Percentiles rank a stretch among this genome's conserved stretches.
These are phyloP conservation scores for Leucoraja ocellata DNA, from an alignment of 2,797 vertebrate genomes.

Conservation along the genomic window DNA sequence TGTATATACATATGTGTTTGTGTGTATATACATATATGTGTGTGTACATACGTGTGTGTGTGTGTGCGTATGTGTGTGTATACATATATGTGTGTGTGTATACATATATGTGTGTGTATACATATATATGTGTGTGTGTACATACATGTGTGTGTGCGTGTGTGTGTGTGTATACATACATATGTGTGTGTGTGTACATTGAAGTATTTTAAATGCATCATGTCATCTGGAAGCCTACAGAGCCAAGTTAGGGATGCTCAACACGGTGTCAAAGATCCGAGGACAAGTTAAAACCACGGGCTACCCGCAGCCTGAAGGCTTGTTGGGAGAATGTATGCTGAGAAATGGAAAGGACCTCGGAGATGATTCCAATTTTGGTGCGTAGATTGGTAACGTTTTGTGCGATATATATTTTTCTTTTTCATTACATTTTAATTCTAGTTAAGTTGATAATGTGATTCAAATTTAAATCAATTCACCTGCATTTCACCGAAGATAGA, in stretches of 20 bases:
- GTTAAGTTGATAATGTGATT: not conserved
- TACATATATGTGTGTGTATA: too few relatives aligned
- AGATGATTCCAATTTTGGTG: constrained; percentile 80
- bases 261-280: constrained; percentile 86
- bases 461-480: not conserved
- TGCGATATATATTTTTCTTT: not conserved
- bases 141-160: too few relatives aligned
- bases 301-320: constrained; percentile 84
- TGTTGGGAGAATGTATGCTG: constrained; percentile 88
- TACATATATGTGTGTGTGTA: too few relatives aligned
- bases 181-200: not conserved
- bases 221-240: constrained; percentile 64
- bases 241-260: constrained; percentile 85
- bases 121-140: too few relatives aligned
- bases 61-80: too few relatives aligned
- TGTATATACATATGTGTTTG: too few relatives aligned
- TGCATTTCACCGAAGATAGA: not conserved
- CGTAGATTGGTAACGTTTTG: constrained; percentile 37
- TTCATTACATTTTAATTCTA: not conserved
- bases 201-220: not conserved
- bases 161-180: too few relatives aligned
- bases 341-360: constrained; percentile 82
- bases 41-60: too few relatives aligned
- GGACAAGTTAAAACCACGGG: constrained; percentile 82
- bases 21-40: too few relatives aligned